These are phyloP conservation scores for Thaumetopoea pityocampa DNA, from an alignment of 1,140 invertebrate genomes.

Conservation along the genomic window DNA sequence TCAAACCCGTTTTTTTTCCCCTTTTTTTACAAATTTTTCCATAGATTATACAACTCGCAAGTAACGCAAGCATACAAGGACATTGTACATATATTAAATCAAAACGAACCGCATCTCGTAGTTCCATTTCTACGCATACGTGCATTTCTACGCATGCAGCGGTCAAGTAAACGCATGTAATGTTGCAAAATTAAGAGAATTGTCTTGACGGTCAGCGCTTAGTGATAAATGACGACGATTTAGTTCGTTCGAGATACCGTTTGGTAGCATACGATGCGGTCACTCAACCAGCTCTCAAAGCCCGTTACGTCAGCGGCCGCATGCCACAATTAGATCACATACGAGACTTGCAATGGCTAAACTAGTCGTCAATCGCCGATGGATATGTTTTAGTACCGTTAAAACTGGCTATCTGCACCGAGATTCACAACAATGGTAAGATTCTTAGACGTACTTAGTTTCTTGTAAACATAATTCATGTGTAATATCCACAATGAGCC, in stretches of 20 bases:
- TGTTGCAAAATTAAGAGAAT: conserved; percentile 33
- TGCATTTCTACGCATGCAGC: no score
- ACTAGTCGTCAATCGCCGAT: conserved; percentile 43
- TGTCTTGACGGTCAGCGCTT: conserved; percentile 18
- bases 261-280: conserved; percentile 46
- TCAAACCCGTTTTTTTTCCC: not conserved
- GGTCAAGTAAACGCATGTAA: conserved; percentile 30
- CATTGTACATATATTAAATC: conserved; percentile 10
- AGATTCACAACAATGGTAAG: conserved; percentile 29
- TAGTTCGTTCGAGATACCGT: conserved; percentile 35
- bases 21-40: not conserved
- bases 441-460: conserved; percentile 16
- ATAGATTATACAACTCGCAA: conserved; percentile 8
- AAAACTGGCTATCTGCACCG: conserved; percentile 42
- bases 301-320: conserved; percentile 61
- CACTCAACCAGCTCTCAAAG: conserved; percentile 48
- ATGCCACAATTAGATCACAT: conserved; percentile 66
- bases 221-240: conserved; percentile 25
- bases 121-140: conserved; percentile 28
- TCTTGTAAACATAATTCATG: conserved; percentile 23
- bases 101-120: conserved; percentile 21
- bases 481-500: conserved; percentile 17
- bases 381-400: conserved; percentile 56
- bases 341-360: conserved; percentile 48
- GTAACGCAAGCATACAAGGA: conserved; percentile 17